These are phyloP conservation scores for Hipposideros armiger DNA, from an alignment of 2,113 vertebrate genomes.

Conservation along the genomic window DNA sequence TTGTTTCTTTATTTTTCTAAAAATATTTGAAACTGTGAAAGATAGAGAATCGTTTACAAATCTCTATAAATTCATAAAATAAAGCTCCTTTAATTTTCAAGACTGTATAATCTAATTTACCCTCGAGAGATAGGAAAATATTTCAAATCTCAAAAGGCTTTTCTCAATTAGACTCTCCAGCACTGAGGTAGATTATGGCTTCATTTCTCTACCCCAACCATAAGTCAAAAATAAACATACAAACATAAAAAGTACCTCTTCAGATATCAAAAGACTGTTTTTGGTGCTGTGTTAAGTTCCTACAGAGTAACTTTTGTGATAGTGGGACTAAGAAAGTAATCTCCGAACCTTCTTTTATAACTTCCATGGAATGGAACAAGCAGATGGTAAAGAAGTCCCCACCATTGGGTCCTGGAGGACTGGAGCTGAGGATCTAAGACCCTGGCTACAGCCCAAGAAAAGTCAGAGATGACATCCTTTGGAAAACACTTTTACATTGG, in stretches of 20 bases:
- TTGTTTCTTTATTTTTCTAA: neutral
- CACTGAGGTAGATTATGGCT: neutral
- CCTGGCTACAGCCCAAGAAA: neutral
- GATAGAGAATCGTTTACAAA: neutral
- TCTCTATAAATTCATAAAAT: neutral
- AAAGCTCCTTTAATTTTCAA: slow-evolving; percentile 8
- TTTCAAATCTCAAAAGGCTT: slow-evolving; percentile 21
- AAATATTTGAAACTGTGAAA: neutral
- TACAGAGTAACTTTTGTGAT: neutral
- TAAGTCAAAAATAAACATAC: slow-evolving; percentile 8
- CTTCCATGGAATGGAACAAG: neutral
- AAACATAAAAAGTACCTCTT: neutral
- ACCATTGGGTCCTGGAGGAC: no score
- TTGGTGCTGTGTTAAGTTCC: fast-evolving
- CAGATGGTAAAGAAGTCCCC: neutral
- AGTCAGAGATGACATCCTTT: slow-evolving; percentile 85
- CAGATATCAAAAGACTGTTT: neutral
- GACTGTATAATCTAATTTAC: neutral
- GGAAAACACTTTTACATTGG: slow-evolving; percentile 75
- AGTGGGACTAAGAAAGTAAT: neutral
- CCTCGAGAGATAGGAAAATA: neutral
- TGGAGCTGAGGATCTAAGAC: neutral
- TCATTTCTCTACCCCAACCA: neutral
- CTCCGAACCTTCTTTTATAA: neutral
- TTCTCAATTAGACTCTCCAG: neutral